Conservation (phyloP, 1,140 invertebrate genomes). For the Atta texana region DNA sequence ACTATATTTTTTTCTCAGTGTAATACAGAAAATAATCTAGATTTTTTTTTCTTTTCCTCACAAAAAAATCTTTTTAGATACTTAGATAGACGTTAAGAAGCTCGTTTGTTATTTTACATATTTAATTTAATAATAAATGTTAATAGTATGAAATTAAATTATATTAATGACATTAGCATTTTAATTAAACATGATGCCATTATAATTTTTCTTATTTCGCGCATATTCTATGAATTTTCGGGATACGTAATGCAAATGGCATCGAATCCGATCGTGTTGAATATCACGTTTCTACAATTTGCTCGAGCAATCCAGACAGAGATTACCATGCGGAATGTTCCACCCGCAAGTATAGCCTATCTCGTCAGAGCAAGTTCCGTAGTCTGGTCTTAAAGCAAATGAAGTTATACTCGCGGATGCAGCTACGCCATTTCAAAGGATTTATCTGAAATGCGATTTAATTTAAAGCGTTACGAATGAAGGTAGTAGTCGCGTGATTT, state of each 20-base stretch:
- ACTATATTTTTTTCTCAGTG: too few relatives aligned
- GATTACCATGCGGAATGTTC: slow-evolving; percentile 38
- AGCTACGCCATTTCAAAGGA: slow-evolving; percentile 58
- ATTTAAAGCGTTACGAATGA: slow-evolving; percentile 38
- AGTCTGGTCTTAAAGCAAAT: slow-evolving; percentile 55
- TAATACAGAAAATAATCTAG: not conserved
- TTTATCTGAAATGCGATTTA: slow-evolving; percentile 56
- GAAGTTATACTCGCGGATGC: slow-evolving; percentile 52
- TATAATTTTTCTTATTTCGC: slow-evolving; percentile 1
- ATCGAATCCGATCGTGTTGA: slow-evolving; percentile 28
- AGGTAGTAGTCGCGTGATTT: slow-evolving; percentile 32
- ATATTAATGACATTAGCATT: not conserved
- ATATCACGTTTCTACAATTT: slow-evolving; percentile 61
- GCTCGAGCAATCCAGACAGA: slow-evolving; percentile 34
- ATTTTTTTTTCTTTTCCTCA: not conserved
- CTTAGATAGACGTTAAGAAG: not conserved
- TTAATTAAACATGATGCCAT: not conserved
- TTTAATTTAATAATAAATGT: not conserved
- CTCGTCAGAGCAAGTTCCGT: slow-evolving; percentile 38
- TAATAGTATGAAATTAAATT: not conserved
- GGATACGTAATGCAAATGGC: slow-evolving; percentile 8
- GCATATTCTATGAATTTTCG: not conserved
- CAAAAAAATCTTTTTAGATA: not conserved
- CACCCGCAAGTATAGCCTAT: slow-evolving; percentile 47
- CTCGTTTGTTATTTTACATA: too few relatives aligned